phyloP scores from a whole-genome alignment of 1,140 invertebrate species.

The Temnothorax longispinosus region DNA sequence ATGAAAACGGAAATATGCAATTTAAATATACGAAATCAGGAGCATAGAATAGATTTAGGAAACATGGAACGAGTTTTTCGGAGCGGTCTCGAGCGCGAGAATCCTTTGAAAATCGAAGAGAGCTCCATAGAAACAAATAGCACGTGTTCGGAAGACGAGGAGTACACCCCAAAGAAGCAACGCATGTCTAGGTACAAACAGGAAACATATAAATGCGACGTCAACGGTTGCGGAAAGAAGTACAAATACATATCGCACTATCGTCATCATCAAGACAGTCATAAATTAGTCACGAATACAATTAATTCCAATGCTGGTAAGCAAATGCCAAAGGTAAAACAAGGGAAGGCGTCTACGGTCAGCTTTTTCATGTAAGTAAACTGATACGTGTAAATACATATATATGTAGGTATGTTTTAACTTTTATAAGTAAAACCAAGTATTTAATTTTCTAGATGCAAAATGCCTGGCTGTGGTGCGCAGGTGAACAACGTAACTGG shows the following conservation, averaged over 20 bases:
- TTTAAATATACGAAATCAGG: slow-evolving; percentile 74
- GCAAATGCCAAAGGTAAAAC: slow-evolving; percentile 76
- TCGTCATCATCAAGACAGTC: slow-evolving; percentile 84
- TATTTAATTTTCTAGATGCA: slow-evolving; percentile 76
- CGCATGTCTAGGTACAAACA: slow-evolving; percentile 84
- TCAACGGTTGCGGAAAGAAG: slow-evolving; percentile 83
- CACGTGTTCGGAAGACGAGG: slow-evolving; percentile 82
- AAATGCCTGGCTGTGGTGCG: slow-evolving; percentile 83
- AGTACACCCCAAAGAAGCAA: slow-evolving; percentile 84
- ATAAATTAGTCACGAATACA: slow-evolving; percentile 79
- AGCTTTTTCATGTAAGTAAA: slow-evolving; percentile 83
- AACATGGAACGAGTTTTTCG: slow-evolving; percentile 81
- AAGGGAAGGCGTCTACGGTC: slow-evolving; percentile 81
- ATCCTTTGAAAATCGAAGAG: slow-evolving; percentile 75
- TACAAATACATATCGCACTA: slow-evolving; percentile 85
- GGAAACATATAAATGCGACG: slow-evolving; percentile 82
- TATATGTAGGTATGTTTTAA: background rate
- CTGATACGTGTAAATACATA: too few relatives aligned
- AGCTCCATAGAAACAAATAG: slow-evolving; percentile 71
- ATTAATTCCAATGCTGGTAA: slow-evolving; percentile 74
- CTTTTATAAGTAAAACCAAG: slow-evolving; percentile 6
- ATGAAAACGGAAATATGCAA: slow-evolving; percentile 73
- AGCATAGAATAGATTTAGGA: slow-evolving; percentile 81
- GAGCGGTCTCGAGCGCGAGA: slow-evolving; percentile 77
- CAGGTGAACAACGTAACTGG: slow-evolving; percentile 82